Conservation (phyloP, 1,140 invertebrate species). For the Panulirus ornatus region DNA sequence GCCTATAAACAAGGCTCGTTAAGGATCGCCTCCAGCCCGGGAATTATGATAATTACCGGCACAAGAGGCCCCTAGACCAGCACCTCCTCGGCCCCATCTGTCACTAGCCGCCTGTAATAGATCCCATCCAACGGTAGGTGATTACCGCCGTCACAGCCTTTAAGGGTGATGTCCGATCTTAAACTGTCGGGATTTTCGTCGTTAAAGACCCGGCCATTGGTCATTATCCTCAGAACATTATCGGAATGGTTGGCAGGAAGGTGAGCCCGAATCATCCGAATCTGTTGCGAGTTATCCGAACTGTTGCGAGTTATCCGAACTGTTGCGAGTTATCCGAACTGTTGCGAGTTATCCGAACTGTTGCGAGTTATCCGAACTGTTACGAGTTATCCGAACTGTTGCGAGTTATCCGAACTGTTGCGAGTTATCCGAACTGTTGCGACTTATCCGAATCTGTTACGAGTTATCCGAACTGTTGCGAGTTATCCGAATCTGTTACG, state of each 20-base stretch:
- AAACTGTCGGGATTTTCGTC: not conserved
- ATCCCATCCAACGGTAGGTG: not conserved
- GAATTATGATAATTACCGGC: conserved; percentile 59
- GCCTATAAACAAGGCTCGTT: conserved; percentile 67
- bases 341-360: too few species aligned
- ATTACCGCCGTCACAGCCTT: not conserved
- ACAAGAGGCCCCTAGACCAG: conserved; percentile 37
- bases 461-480: too few species aligned
- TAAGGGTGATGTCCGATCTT: not conserved
- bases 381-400: too few species aligned
- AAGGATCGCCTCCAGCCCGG: conserved; percentile 25
- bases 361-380: too few species aligned
- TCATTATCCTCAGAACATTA: not conserved
- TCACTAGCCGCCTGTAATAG: conserved; percentile 57
- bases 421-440: too few species aligned
- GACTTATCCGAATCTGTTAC: too few species aligned
- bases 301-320: too few species aligned
- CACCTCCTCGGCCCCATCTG: conserved; percentile 42
- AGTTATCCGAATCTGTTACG: too few species aligned
- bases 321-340: too few species aligned
- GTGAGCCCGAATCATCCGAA: not conserved
- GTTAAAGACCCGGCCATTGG: not conserved
- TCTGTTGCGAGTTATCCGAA: not conserved
- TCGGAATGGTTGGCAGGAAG: not conserved
- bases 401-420: too few species aligned